Conservation (phyloP, 2,888 invertebrate species). For the Yponomeuta cagnagella region DNA sequence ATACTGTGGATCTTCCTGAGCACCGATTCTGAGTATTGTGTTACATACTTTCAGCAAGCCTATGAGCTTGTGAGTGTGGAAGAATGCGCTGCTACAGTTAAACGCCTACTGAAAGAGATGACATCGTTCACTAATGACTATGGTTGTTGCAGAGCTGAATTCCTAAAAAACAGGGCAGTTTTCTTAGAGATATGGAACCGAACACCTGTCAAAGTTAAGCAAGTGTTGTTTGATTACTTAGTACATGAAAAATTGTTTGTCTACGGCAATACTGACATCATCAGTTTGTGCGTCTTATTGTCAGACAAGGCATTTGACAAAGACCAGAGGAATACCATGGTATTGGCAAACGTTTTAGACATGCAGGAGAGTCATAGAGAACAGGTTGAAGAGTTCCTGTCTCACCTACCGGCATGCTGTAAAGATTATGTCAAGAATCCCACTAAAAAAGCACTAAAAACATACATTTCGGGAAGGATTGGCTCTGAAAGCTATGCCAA, state of each 20-base stretch:
- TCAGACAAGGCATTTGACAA: neutral
- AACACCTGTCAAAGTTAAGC: neutral
- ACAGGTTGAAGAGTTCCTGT: neutral
- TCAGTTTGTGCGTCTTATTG: neutral
- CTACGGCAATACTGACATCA: neutral
- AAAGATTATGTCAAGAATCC: neutral
- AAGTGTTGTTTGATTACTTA: neutral
- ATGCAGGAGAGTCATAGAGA: neutral
- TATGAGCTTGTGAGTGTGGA: neutral
- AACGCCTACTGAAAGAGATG: neutral
- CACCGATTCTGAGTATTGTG: neutral
- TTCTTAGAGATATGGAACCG: neutral
- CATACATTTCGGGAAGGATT: neutral
- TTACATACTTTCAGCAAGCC: neutral
- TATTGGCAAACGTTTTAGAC: neutral
- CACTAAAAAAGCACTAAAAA: neutral
- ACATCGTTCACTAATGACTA: neutral
- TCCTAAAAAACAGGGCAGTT: neutral
- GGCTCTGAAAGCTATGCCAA: neutral
- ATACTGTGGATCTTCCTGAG: neutral
- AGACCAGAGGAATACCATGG: neutral
- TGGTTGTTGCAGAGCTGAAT: neutral
- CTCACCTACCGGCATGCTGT: neutral
- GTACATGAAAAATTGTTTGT: neutral
- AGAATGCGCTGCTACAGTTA: neutral